These are phyloP conservation scores for Brachypalpus laphriformis DNA, from an alignment of 2,888 invertebrate genomes.

Conservation along the genomic window DNA sequence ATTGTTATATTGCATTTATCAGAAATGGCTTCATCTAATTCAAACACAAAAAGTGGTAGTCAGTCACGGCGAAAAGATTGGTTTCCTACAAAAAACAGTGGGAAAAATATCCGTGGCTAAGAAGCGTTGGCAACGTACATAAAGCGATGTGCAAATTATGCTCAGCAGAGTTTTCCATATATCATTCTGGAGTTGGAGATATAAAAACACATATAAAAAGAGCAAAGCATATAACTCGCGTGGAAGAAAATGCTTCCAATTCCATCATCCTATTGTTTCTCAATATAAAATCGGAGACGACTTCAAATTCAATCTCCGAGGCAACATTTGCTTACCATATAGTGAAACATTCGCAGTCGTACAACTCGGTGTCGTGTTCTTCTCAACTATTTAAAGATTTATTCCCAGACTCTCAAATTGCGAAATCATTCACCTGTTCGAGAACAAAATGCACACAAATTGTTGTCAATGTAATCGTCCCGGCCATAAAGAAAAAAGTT, in stretches of 20 bases:
- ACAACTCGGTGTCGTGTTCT: constrained; percentile 28
- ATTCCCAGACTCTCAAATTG: constrained; percentile 9
- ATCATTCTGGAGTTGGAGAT: constrained; percentile 12
- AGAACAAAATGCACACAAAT: no score
- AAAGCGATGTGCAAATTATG: constrained; percentile 24
- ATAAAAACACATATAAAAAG: constrained; percentile 7
- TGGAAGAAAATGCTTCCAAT: no score
- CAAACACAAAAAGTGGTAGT: no score
- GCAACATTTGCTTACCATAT: constrained; percentile 21
- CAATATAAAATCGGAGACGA: no score
- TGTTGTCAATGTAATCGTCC: no score
- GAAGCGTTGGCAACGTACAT: not conserved
- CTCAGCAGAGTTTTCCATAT: constrained; percentile 14
- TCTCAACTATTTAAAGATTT: constrained; percentile 17
- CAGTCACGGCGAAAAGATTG: constrained; percentile 16
- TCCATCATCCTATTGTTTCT: no score
- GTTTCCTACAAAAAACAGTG: constrained; percentile 2
- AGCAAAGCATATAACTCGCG: constrained; percentile 20
- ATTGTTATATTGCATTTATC: no score
- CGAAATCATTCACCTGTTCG: constrained; percentile 8
- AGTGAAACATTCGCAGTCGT: constrained; percentile 14
- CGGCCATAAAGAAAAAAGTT: not conserved
- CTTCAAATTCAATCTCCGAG: constrained; percentile 5
- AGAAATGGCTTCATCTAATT: no score
- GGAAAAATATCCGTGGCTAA: constrained; percentile 4